Percentiles rank a stretch among this genome's conserved stretches.
Conservation (phyloP, 2,797 vertebrate species). For the Acropternis orthonyx region DNA sequence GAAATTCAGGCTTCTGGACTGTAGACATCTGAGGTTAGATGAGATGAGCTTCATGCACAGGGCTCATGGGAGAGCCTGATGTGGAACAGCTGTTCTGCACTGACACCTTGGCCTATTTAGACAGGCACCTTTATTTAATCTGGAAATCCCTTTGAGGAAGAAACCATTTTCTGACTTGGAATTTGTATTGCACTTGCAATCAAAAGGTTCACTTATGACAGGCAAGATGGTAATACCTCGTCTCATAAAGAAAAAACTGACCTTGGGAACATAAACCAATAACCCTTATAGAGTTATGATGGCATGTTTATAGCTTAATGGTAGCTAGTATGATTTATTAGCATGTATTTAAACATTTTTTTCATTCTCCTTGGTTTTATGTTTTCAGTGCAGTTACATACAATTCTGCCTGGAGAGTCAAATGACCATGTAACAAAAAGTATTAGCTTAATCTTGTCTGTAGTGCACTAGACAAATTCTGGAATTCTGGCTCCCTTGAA, state of each 20-base stretch:
- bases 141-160: not conserved
- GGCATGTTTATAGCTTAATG: not conserved
- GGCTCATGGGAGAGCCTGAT: not conserved
- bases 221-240: not conserved
- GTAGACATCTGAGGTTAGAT: not conserved
- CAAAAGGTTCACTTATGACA: not conserved
- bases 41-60: not conserved
- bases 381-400: not conserved
- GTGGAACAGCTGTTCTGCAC: not conserved
- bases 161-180: not conserved
- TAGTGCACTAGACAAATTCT: not conserved
- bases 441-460: not conserved
- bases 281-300: not conserved
- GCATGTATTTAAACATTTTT: not conserved
- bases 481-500: not conserved
- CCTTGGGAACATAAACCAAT: not conserved
- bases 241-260: not conserved
- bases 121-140: not conserved
- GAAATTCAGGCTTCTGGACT: not conserved
- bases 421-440: not conserved
- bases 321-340: not conserved
- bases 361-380: not conserved
- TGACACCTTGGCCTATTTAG: not conserved
- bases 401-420: not conserved
- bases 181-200: not conserved